Evolutionary conservation across 1,140 invertebrate species (phyloP).

Genomic region (Forficula auricularia): DNA sequence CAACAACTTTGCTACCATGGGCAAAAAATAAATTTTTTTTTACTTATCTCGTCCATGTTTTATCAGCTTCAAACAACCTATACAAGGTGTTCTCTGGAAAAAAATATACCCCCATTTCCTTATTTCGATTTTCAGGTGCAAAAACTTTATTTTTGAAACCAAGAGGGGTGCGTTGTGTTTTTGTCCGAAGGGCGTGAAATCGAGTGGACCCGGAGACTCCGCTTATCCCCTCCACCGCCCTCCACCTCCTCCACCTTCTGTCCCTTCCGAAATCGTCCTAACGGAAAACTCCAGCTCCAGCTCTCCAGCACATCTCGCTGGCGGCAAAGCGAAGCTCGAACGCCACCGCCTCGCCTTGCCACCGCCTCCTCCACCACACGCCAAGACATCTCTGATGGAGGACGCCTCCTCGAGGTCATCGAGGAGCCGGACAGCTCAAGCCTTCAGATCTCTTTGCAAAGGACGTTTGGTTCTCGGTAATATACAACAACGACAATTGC

Average conservation of each 20-base stretch:
- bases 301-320: background rate
- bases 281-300: background rate
- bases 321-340: background rate
- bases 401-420: background rate
- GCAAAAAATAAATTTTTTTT: too few species aligned
- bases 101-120: too few species aligned
- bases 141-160: too few species aligned
- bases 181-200: constrained; percentile 24
- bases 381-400: background rate
- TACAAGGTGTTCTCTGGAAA: too few species aligned
- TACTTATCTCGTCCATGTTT: too few species aligned
- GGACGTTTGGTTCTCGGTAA: too few species aligned
- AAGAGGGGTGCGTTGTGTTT: too few species aligned
- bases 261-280: background rate
- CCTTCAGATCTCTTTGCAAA: too few species aligned
- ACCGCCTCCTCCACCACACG: background rate
- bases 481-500: too few species aligned
- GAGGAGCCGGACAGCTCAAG: background rate
- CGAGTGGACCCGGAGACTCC: constrained; percentile 30
- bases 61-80: too few species aligned
- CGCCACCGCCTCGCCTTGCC: background rate
- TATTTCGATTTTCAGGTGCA: too few species aligned
- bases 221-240: constrained; percentile 23
- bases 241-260: constrained; percentile 18
- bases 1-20: too few species aligned